A percentile compares a stretch with the other conserved stretches of the same genome.
Conservation (phyloP, 1,140 invertebrate species). For the Monomorium pharaonis region DNA sequence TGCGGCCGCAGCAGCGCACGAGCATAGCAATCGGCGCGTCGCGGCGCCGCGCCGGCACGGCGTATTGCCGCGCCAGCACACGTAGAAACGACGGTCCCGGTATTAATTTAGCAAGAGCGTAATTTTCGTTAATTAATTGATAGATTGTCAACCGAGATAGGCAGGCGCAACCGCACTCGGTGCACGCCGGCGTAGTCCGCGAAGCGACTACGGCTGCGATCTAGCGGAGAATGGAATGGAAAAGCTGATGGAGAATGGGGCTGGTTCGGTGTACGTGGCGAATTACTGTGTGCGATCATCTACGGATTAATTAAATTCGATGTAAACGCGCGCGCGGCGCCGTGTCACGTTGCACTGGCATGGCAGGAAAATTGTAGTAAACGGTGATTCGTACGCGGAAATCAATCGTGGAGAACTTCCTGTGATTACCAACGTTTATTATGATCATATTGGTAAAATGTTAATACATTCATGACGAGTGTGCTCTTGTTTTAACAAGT, state of each 20-base stretch:
- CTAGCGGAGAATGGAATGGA: slow-evolving; percentile 60
- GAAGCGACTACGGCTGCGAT: not conserved
- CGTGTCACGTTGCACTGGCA: slow-evolving; percentile 37
- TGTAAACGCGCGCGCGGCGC: slow-evolving; percentile 66
- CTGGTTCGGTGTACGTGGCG: slow-evolving; percentile 63
- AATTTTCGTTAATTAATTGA: slow-evolving; percentile 84
- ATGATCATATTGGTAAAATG: slow-evolving; percentile 1
- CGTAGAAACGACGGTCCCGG: slow-evolving; percentile 57
- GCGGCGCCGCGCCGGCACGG: slow-evolving; percentile 18
- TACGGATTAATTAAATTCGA: slow-evolving; percentile 80
- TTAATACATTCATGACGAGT: not conserved
- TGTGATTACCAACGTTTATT: slow-evolving; percentile 45
- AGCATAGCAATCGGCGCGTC: slow-evolving; percentile 51
- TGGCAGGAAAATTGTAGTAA: slow-evolving; percentile 31
- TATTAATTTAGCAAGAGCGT: slow-evolving; percentile 81
- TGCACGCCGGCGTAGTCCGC: slow-evolving; percentile 17
- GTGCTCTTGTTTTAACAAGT: not conserved
- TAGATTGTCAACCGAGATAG: slow-evolving; percentile 82
- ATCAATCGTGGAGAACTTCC: slow-evolving; percentile 46
- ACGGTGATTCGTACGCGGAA: slow-evolving; percentile 46
- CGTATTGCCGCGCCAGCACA: slow-evolving; percentile 20
- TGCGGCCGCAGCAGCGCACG: slow-evolving; percentile 45
- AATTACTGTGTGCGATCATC: slow-evolving; percentile 73
- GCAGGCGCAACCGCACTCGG: slow-evolving; percentile 69
- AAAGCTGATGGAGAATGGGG: slow-evolving; percentile 37